phyloP scores from a whole-genome alignment of 2,113 vertebrate species.

The Chauna torquata region DNA sequence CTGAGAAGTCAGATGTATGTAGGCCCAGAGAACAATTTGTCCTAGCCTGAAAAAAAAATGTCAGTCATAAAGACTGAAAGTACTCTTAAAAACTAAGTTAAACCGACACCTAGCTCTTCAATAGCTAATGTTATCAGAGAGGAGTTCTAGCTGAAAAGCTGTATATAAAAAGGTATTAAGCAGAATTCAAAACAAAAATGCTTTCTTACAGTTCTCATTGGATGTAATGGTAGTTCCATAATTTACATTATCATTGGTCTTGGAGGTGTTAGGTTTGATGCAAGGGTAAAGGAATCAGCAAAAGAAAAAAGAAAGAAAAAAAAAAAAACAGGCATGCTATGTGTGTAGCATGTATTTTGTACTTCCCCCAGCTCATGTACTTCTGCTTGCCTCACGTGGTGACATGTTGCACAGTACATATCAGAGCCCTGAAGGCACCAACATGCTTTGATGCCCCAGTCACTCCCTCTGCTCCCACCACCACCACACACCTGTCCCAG shows the following conservation, averaged over 20 bases:
- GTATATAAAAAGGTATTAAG: not conserved
- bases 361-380: not conserved
- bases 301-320: too few species aligned
- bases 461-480: not conserved
- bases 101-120: not conserved
- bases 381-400: not conserved
- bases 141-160: not conserved
- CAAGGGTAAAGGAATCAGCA: rapidly evolving
- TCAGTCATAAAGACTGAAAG: not conserved
- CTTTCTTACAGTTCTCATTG: not conserved
- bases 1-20: not conserved
- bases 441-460: not conserved
- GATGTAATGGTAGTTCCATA: not conserved
- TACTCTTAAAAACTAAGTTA: not conserved
- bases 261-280: not conserved
- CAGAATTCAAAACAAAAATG: not conserved
- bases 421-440: not conserved
- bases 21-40: not conserved
- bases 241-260: rapidly evolving
- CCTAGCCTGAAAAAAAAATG: not conserved
- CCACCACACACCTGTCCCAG: rapidly evolving
- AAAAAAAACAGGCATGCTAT: too few species aligned
- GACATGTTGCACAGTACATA: not conserved
- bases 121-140: not conserved
- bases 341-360: not conserved